Base-by-base conservation (phyloP, 2,113 vertebrate species). In the Myotis lucifugus region DNA sequence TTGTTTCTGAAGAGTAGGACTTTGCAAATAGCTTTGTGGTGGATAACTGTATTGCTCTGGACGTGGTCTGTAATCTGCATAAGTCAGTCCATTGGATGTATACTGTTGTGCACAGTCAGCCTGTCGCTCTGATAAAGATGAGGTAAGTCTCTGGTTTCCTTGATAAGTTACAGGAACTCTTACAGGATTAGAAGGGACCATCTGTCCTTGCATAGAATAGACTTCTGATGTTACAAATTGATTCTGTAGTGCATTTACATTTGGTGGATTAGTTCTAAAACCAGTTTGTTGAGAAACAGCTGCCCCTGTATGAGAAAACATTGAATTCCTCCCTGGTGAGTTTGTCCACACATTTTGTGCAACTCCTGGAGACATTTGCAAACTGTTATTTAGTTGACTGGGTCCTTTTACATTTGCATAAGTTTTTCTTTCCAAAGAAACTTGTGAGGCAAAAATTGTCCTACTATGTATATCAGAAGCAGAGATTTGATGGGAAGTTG, bases 1-100 rank as follows among this genome's bases (percentile, higher is more conserved):
- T 89, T 95, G 96, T n/a, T 77, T 97, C 82, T 97, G 98, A 72
- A 95, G 23, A 37, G 66, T 11, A 40, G 97, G 78, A 5, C 93
- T 81, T 0, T 95, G 64, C 5, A 84, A 3, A 93, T 96, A 95
- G 81, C 52, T 96, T 85, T 81, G 97, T 48, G 96, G 89, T 7
- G 95, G 78, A 92, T 94, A 90, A 61, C 13, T 59, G 40, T 93
- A 95, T 4, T 96, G 96, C 87, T 84, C 92, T 42, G 93, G 64
- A 82, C 66, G 79, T 54, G 76, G 61, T 78, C 96, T 95, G 9
- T 91, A 91, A 64, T 96, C 67, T 48, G 94, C 83, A 0, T 90
- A 76, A 29, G 88, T 27, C 64, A 88, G 50, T 11, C 89, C 94
- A 79, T 25, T 96, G 1, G 89, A 29, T 8, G 78, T 42, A 67